These are phyloP conservation scores for Venusia cambrica DNA, from an alignment of 2,888 invertebrate species.

Conservation along the genomic window DNA sequence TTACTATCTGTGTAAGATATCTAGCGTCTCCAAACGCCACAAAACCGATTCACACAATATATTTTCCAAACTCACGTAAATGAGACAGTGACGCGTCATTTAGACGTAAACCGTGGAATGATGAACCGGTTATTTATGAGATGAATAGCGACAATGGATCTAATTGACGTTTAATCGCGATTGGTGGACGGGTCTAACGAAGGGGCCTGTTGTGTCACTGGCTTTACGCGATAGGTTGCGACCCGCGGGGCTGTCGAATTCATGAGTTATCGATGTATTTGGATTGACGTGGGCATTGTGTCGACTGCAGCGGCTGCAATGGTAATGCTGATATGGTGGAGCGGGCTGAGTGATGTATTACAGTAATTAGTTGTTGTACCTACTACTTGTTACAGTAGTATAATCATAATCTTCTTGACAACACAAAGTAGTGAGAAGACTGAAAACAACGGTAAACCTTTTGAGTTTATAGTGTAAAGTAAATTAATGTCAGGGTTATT, in stretches of 20 bases:
- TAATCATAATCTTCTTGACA: too few species aligned
- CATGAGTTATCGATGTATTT: conserved; percentile 26
- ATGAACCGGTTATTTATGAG: conserved; percentile 57
- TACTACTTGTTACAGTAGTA: conserved; percentile 1
- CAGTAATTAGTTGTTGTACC: conserved; percentile 8
- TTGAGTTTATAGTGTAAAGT: too few species aligned
- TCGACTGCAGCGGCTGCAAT: conserved; percentile 19
- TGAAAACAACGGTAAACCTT: too few species aligned
- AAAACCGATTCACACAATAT: conserved; percentile 23
- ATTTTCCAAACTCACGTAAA: conserved; percentile 36
- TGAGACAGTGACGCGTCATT: conserved; percentile 41
- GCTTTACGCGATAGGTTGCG: conserved; percentile 25
- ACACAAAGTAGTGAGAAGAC: too few species aligned
- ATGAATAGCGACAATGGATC: conserved; percentile 60
- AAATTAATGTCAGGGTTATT: too few species aligned
- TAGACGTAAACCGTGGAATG: conserved; percentile 31
- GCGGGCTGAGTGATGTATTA: conserved; percentile 16
- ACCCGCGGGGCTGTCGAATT: conserved; percentile 21
- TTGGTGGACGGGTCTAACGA: conserved; percentile 48
- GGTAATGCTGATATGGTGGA: conserved; percentile 15
- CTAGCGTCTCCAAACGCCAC: neutral
- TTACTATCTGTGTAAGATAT: too few species aligned
- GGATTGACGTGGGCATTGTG: conserved; percentile 26
- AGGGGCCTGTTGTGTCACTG: conserved; percentile 45
- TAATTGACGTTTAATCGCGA: conserved; percentile 74